Evolutionary conservation across 2,113 vertebrate species (phyloP), one percentile per base, ranked within the genome.

Genomic region (Corythornis madagascariensis): DNA sequence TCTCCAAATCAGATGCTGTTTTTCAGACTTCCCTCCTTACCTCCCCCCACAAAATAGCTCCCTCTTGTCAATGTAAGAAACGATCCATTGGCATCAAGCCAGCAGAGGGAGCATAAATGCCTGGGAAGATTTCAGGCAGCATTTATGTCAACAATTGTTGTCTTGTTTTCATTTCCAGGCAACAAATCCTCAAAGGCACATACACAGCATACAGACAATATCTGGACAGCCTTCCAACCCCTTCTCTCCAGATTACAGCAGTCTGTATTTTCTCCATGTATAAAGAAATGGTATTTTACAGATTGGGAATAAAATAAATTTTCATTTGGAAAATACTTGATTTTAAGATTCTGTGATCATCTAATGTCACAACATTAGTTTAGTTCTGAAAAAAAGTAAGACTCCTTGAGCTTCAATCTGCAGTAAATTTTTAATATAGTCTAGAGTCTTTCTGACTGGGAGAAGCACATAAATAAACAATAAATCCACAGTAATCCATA

Each of bases 161-260:
- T 90, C 86, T 77, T 91, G 75, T 92, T 90, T 94, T 90, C 40
- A 95, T 95, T 92, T 92, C 96, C 28, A 94, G 63, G 94, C 92
- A 96, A 96, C 91, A 78, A 69, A 87, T 79, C 88, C 60, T 90
- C 47, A 85, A 73, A 76, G 75, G 86, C 25, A 86, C 28, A 75
- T 50, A 66, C 55, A 80, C 0, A 87, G 52, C 73, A 85, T 55
- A 63, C 50, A 92, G 81, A 89, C 40, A 90, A 25, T 91, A 96
- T 85, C 63, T 89, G 74, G 74, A 82, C 71, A 93, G 65, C 45
- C 13, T 75, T 81, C 60, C 78, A 64, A 25, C 24, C 22, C 33
- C 21, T 71, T 64, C 66, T 89, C n/a, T 85, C 48, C 53, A n/a
- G n/a, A 61, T 22, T 73, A 4, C 31, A 81, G 57, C 17, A 35